Base-by-base conservation (phyloP, 2,113 vertebrate genomes). In the Atrichornis clamosus region DNA sequence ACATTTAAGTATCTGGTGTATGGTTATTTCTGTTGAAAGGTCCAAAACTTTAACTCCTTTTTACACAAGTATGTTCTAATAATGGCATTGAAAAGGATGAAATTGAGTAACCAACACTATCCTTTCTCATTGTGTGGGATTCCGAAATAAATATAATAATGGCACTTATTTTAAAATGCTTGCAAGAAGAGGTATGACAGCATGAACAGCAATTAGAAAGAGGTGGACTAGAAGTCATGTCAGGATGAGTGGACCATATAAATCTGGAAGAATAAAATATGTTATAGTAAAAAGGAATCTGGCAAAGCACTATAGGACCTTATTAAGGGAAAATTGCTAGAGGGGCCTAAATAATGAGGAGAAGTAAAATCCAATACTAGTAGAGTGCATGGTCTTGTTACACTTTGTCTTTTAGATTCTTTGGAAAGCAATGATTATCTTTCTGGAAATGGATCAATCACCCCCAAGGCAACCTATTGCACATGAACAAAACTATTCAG, bases 271-370 rank as follows among this genome's bases (percentile, higher is more conserved):
- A 89, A 88, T 62, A 86, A 91, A 92, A 90, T 60, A 81, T 52
- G 17, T 63, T 85, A 46, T 6, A 76, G 50, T 65, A 80, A 88
- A 93, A 91, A 79, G 44, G 39, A 91, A 78, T 79, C 55, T 78
- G 84, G 78, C 77, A 93, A 92, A 87, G 53, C 39, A 69, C 28
- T 73, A 53, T 32, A 85, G 70, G 75, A 96, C 87, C 72, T 96
- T 94, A 84, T 92, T 96, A 96, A 86, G 19, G 35, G 90, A 93
- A 89, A 96, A 96, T 93, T 94, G 95, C 96, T 95, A 74, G 86
- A 96, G 87, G 96, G 95, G 15, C 77, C 86, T 96, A 95, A 96
- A 96, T 97, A 97, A 97, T 95, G 97, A 97, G 96, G 65, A 80
- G 89, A 97, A 58, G 88, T 92, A 96, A 94, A 97, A 95, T 95